Conservation (phyloP, 53 echinoderm and acorn worm species). For the Echinometra lucunter region DNA sequence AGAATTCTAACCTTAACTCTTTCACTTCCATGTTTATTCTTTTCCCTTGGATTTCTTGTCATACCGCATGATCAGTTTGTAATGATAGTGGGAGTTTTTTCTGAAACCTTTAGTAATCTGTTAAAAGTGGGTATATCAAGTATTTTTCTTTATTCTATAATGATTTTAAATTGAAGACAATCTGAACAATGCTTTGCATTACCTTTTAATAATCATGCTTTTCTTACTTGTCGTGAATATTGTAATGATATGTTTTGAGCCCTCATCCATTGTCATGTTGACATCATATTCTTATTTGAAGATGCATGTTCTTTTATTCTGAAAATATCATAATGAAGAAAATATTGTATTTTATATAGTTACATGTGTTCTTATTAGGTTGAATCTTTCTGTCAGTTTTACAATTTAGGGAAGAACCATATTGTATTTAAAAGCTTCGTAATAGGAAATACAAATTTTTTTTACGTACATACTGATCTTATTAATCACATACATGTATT, state of each 20-base stretch:
- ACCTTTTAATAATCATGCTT: background rate
- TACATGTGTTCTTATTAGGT: background rate
- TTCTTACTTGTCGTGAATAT: background rate
- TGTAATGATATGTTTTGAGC: background rate
- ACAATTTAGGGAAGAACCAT: background rate
- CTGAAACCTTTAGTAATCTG: no score
- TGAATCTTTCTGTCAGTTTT: background rate
- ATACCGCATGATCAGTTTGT: no score
- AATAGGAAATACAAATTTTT: background rate
- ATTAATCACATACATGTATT: background rate
- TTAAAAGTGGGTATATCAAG: no score
- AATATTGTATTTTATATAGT: background rate
- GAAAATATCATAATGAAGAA: background rate
- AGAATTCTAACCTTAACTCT: no score
- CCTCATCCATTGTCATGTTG: background rate
- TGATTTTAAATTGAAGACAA: background rate
- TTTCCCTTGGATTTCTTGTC: no score
- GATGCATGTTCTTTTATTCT: background rate
- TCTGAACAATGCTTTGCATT: background rate
- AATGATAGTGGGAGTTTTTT: no score
- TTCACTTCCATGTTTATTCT: no score
- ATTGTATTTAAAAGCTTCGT: background rate
- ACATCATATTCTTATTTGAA: background rate
- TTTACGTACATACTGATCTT: background rate
- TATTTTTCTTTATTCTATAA: background rate